Evolutionary conservation across 2,113 vertebrate species (phyloP).

Genomic region (Columbina picui): DNA sequence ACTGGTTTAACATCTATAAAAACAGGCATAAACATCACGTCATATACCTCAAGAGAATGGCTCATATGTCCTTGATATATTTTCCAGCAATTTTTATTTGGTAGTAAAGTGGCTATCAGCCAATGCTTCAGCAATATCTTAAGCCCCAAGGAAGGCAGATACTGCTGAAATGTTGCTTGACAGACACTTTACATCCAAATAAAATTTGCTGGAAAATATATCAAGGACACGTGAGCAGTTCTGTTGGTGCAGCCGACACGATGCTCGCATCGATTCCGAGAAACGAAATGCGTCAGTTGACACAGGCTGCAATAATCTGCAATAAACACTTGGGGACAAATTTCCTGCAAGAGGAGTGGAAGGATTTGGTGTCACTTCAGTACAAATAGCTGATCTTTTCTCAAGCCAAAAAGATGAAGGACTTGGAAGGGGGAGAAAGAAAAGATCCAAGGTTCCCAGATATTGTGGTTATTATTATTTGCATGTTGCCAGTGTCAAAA

Average conservation of each 20-base stretch:
- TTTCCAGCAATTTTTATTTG: slow-evolving; percentile 62
- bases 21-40: slow-evolving; percentile 26
- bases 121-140: slow-evolving; percentile 51
- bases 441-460: background rate
- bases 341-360: background rate
- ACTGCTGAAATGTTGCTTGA: slow-evolving; percentile 39
- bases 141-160: slow-evolving; percentile 63
- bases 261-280: slow-evolving; percentile 39
- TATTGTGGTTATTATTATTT: background rate
- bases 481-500: no score
- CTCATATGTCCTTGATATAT: slow-evolving; percentile 50
- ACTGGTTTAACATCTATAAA: slow-evolving; percentile 38
- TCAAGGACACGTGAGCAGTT: slow-evolving; percentile 38
- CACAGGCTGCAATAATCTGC: background rate
- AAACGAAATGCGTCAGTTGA: background rate
- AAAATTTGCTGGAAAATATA: slow-evolving; percentile 61
- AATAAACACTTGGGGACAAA: background rate
- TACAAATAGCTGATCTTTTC: background rate
- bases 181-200: slow-evolving; percentile 42
- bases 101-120: slow-evolving; percentile 62
- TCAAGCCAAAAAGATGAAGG: background rate
- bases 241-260: slow-evolving; percentile 2
- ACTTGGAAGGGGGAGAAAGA: background rate
- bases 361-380: background rate
- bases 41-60: background rate